phyloP scores from a whole-genome alignment of 2,113 vertebrate genomes.

The Cricetomys ansorgei region DNA sequence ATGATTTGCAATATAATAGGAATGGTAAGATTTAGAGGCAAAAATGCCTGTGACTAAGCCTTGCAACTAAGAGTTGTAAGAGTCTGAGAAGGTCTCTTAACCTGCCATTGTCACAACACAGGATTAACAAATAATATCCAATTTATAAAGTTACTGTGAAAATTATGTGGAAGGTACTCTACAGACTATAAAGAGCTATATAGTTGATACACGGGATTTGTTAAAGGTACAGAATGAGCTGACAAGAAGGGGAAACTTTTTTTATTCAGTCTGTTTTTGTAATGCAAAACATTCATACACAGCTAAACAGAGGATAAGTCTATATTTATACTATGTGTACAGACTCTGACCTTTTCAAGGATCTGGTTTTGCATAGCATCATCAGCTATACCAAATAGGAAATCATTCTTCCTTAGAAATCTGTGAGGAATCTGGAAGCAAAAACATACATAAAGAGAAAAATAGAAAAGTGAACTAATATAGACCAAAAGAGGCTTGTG shows the following conservation, averaged over 20 bases:
- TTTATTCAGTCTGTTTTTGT: conserved; percentile 2
- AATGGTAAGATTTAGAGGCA: conserved; percentile 51
- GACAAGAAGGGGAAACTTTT: conserved; percentile 29
- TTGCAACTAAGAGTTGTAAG: neutral
- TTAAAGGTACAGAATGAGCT: conserved; percentile 53
- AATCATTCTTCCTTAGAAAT: conserved; percentile 71
- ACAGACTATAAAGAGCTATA: neutral
- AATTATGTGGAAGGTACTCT: conserved; percentile 18
- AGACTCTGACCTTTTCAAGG: conserved; percentile 92
- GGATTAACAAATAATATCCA: neutral
- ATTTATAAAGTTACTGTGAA: neutral
- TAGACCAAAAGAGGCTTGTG: conserved; percentile 45
- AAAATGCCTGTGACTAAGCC: conserved; percentile 30
- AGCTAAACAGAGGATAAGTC: neutral
- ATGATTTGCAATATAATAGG: conserved; percentile 27
- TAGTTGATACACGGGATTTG: conserved; percentile 7
- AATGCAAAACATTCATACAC: neutral
- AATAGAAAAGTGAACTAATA: conserved; percentile 66
- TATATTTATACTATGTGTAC: neutral
- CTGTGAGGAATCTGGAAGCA: conserved; percentile 81
- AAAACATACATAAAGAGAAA: conserved; percentile 64
- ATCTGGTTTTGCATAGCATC: conserved; percentile 95
- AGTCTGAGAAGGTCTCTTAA: conserved; percentile 40
- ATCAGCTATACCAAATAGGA: conserved; percentile 76
- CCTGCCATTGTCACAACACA: conserved; percentile 5